Evolutionary conservation across 2,888 invertebrate genomes (phyloP).

Genomic region (Antitype chi): DNA sequence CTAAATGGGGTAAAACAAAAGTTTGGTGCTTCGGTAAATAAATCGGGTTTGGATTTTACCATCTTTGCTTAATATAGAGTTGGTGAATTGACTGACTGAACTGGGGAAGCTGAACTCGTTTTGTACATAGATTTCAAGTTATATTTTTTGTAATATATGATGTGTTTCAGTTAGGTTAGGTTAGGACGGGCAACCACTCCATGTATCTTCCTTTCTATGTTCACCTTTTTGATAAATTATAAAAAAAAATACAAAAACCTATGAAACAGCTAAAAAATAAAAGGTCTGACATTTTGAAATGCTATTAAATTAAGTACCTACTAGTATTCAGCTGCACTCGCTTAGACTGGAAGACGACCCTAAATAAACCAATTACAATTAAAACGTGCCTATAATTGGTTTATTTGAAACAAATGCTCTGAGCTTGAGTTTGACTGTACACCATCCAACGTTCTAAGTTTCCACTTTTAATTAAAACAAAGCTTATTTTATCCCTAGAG

Average conservation of each 20-base stretch:
- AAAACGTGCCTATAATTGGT: too few relatives aligned
- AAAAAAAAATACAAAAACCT: background rate
- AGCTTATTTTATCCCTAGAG: background rate
- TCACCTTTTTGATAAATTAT: background rate
- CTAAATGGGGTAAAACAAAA: slow-evolving; percentile 30
- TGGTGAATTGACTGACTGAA: slow-evolving; percentile 9
- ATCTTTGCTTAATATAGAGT: slow-evolving; percentile 16
- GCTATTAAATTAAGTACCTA: background rate
- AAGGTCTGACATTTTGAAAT: background rate
- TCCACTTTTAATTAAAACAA: background rate
- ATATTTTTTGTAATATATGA: background rate
- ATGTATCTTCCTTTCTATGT: background rate
- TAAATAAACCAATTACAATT: too few relatives aligned
- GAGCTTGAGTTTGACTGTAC: background rate
- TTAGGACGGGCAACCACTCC: background rate
- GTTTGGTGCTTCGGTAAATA: slow-evolving; percentile 29
- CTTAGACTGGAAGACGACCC: too few relatives aligned
- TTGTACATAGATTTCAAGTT: background rate
- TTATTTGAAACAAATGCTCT: too few relatives aligned
- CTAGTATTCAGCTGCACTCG: too few relatives aligned
- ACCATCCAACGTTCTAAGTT: background rate
- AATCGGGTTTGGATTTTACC: slow-evolving; percentile 11
- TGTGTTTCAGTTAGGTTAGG: background rate
- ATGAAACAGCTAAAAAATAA: too few relatives aligned
- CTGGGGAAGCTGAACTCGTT: background rate